Percentiles rank a stretch among this genome's conserved stretches.
These are phyloP conservation scores for Trematomus loennbergii DNA, from an alignment of 2,113 vertebrate genomes.

Conservation along the genomic window DNA sequence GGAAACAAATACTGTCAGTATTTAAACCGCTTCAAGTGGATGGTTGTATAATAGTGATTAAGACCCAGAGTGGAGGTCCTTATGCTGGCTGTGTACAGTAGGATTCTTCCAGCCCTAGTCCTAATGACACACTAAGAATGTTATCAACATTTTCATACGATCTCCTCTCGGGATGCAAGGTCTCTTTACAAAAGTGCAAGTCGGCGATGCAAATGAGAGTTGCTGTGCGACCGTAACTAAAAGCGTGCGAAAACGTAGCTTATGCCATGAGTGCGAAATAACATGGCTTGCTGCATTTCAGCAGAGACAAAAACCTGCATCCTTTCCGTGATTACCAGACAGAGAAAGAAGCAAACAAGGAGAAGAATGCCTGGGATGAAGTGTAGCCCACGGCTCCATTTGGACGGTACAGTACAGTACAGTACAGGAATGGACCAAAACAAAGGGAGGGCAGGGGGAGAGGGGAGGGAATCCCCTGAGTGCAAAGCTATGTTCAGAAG, in stretches of 20 bases:
- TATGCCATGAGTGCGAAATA: conserved; percentile 35
- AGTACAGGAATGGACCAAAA: conserved; percentile 42
- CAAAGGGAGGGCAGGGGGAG: conserved; percentile 23
- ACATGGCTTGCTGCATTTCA: conserved; percentile 27
- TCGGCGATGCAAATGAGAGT: conserved; percentile 29
- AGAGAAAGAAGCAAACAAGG: conserved; percentile 5
- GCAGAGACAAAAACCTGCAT: conserved; percentile 9
- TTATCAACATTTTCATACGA: background rate
- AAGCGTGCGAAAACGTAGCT: conserved; percentile 41
- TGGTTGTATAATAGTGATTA: background rate
- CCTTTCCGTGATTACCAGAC: background rate
- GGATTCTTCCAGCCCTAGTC: background rate
- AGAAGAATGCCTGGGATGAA: conserved; percentile 7
- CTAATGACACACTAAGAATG: conserved; percentile 1
- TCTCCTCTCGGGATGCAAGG: conserved; percentile 29
- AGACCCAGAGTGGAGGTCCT: background rate
- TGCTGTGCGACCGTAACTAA: conserved; percentile 28
- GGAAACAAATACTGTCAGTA: background rate
- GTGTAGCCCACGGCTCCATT: conserved; percentile 20
- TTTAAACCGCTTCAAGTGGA: conserved; percentile 10
- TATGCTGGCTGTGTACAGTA: background rate
- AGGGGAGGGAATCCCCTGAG: conserved; percentile 75
- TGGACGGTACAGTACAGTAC: conserved; percentile 18
- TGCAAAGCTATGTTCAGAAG: conserved; percentile 73
- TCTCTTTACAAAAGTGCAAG: conserved; percentile 6